A percentile compares a stretch with the other conserved stretches of the same genome.
Conservation (phyloP, 2,113 vertebrate genomes). For the Sclerurus mexicanus region DNA sequence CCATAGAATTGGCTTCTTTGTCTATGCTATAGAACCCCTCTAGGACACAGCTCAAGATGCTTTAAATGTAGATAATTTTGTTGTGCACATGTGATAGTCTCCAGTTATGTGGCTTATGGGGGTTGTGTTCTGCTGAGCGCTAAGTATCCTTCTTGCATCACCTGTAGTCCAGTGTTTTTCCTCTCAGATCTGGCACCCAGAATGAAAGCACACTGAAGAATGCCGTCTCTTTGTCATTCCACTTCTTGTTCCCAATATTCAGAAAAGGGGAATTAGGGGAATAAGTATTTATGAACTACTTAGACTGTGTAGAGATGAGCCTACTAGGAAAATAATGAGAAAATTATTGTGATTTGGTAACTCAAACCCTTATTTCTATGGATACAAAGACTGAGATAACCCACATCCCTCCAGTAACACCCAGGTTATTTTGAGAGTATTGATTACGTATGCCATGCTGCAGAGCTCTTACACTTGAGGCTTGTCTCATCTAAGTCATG, state of each 20-base stretch:
- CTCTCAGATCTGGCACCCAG: background rate
- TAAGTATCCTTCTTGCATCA: background rate
- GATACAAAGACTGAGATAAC: background rate
- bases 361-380: background rate
- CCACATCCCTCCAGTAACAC: background rate
- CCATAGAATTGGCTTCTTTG: background rate
- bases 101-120: background rate
- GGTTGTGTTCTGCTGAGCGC: background rate
- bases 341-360: background rate
- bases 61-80: background rate
- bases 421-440: background rate
- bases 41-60: background rate
- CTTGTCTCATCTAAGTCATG: background rate
- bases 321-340: background rate
- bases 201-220: background rate
- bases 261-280: background rate
- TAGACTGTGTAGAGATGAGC: background rate
- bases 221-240: background rate
- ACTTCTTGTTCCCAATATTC: background rate
- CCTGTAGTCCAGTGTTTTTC: background rate
- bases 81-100: background rate
- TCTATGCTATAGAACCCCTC: background rate
- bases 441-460: background rate
- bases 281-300: background rate
- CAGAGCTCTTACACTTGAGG: background rate